Percentiles rank a stretch among this genome's conserved stretches.
Conservation (phyloP, 2,888 invertebrate genomes). For the Temnothorax unifasciatus region DNA sequence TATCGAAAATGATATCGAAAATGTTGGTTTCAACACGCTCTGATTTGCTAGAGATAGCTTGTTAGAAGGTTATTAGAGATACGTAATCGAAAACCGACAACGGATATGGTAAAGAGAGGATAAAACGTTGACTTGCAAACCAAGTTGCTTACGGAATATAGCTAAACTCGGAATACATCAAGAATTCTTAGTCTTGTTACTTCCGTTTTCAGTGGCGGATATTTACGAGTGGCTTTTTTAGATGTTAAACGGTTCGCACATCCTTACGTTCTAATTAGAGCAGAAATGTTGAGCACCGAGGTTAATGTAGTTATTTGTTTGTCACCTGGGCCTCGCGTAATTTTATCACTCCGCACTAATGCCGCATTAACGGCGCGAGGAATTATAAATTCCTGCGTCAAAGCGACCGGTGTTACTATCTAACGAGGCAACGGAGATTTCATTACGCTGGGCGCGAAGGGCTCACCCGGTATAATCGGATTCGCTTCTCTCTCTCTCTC, state of each 20-base stretch:
- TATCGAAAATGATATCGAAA: background rate
- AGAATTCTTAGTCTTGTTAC: conserved; percentile 2
- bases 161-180: background rate
- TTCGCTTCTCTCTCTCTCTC: conserved; percentile 7
- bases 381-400: conserved; percentile 61
- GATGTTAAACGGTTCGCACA: background rate
- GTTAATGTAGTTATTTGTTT: conserved; percentile 45
- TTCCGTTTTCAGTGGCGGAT: background rate
- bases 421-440: conserved; percentile 62
- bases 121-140: background rate
- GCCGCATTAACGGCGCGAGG: conserved; percentile 56
- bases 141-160: background rate
- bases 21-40: background rate
- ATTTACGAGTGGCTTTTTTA: conserved; percentile 5
- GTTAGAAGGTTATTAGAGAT: background rate
- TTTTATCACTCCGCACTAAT: conserved; percentile 53
- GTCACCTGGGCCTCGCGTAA: conserved; percentile 34
- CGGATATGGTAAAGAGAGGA: background rate
- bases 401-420: conserved; percentile 49
- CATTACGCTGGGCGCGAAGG: conserved; percentile 53
- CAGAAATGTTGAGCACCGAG: background rate
- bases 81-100: background rate
- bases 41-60: background rate
- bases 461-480: conserved; percentile 59
- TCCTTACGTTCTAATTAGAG: conserved; percentile 2